These are phyloP conservation scores for Mormoops blainvillei DNA, from an alignment of 2,113 vertebrate species.

Conservation along the genomic window DNA sequence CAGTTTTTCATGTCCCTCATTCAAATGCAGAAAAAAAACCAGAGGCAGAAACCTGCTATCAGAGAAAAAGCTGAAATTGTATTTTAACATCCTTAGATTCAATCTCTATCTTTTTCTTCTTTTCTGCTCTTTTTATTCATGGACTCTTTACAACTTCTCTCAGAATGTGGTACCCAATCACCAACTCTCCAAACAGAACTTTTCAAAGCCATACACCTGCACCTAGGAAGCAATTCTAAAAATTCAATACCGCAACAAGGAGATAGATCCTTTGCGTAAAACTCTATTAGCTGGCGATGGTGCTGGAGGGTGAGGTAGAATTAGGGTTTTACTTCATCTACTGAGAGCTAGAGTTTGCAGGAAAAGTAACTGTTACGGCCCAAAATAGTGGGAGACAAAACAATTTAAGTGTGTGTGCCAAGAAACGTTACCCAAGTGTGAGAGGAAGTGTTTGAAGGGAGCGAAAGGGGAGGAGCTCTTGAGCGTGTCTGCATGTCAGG, in stretches of 20 bases:
- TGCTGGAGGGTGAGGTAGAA: neutral
- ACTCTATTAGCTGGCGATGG: conserved; percentile 16
- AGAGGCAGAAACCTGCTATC: conserved; percentile 46
- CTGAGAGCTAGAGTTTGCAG: neutral
- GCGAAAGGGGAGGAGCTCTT: neutral
- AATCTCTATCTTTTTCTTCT: conserved; percentile 62
- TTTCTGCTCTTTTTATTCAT: conserved; percentile 69
- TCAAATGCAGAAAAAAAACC: conserved; percentile 31
- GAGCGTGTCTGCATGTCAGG: neutral
- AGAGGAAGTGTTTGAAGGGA: neutral
- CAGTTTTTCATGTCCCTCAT: conserved; percentile 44
- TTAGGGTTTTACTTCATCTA: conserved; percentile 39
- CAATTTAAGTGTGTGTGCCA: neutral
- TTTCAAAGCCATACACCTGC: conserved; percentile 55
- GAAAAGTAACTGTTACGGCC: neutral
- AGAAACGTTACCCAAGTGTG: neutral
- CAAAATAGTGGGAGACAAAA: neutral
- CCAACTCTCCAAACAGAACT: conserved; percentile 52
- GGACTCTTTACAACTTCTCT: conserved; percentile 63
- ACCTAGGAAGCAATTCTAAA: conserved; percentile 66
- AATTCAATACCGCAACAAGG: conserved; percentile 51
- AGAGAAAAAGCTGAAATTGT: conserved; percentile 62
- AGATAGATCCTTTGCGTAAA: conserved; percentile 47
- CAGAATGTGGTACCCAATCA: conserved; percentile 50
- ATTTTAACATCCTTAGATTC: conserved; percentile 64